phyloP scores from a whole-genome alignment of 2,113 vertebrate genomes.

The Phrynosoma blainvillii region DNA sequence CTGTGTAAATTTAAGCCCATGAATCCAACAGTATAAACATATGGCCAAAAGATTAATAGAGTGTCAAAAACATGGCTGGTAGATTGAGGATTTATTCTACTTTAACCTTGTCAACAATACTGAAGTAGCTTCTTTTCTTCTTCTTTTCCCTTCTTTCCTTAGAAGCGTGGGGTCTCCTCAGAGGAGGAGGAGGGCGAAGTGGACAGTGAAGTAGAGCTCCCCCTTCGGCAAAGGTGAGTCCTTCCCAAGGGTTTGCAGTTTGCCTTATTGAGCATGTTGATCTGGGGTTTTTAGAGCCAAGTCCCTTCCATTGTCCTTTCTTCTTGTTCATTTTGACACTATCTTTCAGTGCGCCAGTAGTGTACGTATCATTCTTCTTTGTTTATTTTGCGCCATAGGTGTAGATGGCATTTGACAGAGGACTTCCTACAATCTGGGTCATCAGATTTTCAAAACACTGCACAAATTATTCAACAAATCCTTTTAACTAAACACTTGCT shows the following conservation, averaged over 20 bases:
- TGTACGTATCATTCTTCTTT: background rate
- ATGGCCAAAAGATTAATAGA: background rate
- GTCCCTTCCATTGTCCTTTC: too few relatives aligned
- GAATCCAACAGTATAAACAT: background rate
- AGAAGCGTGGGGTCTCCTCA: constrained; percentile 91
- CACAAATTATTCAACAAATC: background rate
- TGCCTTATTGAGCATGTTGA: background rate
- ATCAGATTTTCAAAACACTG: background rate
- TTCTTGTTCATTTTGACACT: background rate
- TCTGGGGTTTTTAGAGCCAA: too few relatives aligned
- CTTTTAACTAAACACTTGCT: background rate
- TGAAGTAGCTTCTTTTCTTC: background rate
- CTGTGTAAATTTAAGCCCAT: background rate
- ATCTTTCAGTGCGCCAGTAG: background rate
- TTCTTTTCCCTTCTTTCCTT: constrained; percentile 5
- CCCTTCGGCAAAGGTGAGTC: constrained; percentile 84
- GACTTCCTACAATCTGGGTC: background rate
- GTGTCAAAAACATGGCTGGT: background rate
- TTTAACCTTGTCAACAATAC: background rate
- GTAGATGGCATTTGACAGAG: background rate
- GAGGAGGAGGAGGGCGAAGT: constrained; percentile 95
- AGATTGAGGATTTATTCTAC: background rate
- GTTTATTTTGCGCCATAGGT: background rate
- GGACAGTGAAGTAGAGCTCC: constrained; percentile 91
- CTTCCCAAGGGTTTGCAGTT: fast-evolving